Percentiles rank a stretch among this genome's conserved stretches.
Conservation (phyloP, 2,113 vertebrate genomes). For the Chlamydotis undulata region DNA sequence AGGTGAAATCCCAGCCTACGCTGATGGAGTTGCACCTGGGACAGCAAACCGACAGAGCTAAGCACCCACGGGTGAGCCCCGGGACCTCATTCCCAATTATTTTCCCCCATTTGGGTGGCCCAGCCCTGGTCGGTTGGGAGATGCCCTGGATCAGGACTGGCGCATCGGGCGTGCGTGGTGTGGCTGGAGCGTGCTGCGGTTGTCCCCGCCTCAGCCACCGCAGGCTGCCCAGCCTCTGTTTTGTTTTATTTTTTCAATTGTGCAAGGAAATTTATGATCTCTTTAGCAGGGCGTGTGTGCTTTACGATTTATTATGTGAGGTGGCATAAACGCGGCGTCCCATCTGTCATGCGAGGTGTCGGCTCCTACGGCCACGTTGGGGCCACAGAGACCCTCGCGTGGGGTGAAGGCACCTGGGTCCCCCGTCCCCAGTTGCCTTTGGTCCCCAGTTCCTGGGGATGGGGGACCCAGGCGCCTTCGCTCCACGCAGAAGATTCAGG, state of each 20-base stretch:
- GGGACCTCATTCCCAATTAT: neutral
- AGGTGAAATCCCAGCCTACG: neutral
- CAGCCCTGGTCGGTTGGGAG: neutral
- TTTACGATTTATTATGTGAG: neutral
- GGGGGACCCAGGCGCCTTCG: accelerated
- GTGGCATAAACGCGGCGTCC: neutral
- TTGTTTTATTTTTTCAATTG: neutral
- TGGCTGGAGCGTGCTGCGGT: constrained; percentile 7
- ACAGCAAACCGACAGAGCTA: neutral
- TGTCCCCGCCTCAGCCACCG: neutral
- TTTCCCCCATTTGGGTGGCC: neutral
- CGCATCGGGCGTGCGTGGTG: neutral
- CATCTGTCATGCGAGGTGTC: accelerated
- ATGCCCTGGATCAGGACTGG: accelerated
- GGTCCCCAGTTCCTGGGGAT: too few species aligned
- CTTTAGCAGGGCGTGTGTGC: neutral
- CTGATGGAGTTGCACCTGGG: neutral
- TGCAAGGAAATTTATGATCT: neutral
- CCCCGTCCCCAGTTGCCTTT: too few species aligned
- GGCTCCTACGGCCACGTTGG: accelerated
- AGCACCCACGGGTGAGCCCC: neutral
- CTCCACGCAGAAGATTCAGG: accelerated
- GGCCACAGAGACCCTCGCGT: neutral
- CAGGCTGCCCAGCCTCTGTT: neutral
- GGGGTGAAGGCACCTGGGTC: accelerated